Percentiles rank a stretch among this genome's conserved stretches.
phyloP scores from a whole-genome alignment of 2,888 invertebrate genomes.

The Mellilla xanthometata region DNA sequence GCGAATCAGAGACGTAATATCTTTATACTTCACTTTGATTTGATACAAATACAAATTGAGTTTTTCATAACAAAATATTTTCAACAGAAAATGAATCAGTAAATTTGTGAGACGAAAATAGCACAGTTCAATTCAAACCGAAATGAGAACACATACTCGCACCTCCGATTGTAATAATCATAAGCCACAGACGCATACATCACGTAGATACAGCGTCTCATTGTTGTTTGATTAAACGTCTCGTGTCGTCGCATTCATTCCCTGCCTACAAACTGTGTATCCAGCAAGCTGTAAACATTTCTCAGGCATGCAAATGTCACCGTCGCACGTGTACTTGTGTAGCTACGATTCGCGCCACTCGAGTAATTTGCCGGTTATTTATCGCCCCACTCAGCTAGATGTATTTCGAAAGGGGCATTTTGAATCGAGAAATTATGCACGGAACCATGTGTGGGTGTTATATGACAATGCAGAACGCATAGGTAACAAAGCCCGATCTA shows the following conservation, averaged over 20 bases:
- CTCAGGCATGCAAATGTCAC: conserved; percentile 72
- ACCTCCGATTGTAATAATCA: no score
- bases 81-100: no score
- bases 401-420: conserved; percentile 69
- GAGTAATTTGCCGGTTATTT: conserved; percentile 78
- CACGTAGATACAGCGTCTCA: conserved; percentile 12
- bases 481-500: conserved; percentile 39
- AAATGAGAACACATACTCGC: background rate
- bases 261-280: conserved; percentile 24
- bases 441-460: conserved; percentile 64
- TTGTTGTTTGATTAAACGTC: conserved; percentile 43
- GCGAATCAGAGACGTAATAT: no score
- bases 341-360: conserved; percentile 46
- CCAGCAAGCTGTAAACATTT: conserved; percentile 55
- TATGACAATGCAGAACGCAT: conserved; percentile 74
- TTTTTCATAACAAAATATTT: no score
- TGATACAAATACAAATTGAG: no score
- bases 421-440: conserved; percentile 76
- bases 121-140: no score
- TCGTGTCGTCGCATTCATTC: conserved; percentile 34
- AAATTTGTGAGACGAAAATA: no score
- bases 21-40: no score
- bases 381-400: conserved; percentile 59
- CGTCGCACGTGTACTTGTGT: conserved; percentile 50
- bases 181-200: background rate